Base-by-base conservation (phyloP, 2,797 vertebrate genomes). In the Nyctalus aviator region DNA sequence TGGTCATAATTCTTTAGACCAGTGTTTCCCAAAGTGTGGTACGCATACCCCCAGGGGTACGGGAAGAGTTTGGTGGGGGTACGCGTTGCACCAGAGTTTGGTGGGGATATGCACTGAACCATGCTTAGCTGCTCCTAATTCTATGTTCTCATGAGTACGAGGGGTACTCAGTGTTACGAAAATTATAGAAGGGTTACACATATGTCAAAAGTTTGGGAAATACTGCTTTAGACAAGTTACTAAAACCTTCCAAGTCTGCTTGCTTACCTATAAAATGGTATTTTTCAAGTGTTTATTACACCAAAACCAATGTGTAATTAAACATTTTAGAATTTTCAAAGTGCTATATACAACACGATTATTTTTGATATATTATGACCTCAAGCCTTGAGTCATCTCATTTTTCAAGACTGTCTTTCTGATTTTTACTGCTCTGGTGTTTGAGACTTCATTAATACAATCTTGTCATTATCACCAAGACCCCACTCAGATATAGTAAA, bases 241-340 rank as follows among this genome's bases (percentile, higher is more conserved):
- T 44, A 66, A 90, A 48, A 76, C 2, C 78, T 92, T 44, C 85
- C 69, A 73, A 75, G 37, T 37, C 35, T 44, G 37, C 66, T 41
- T 75, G 6, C 15, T 94, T 81, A 81, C 59, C 37, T 87, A 68
- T 59, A 86, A 77, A 91, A 41, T 17, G 12, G 4, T 66, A 55
- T 25, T 37, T 87, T 18, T 6, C 48, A 20, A 66, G 18, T 30
- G 2, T 53, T 90, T 82, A 71, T 48, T 59, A 79, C 25, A 71
- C 37, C 57, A 32, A 55, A 75, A 66, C 46, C 55, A 84, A 62
- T 12, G 5, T 32, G 27, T n/a, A 72, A 8, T 77, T 44, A 72
- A 50, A 88, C 20, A 41, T 48, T 93, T 89, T 55, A 25, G 62
- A 85, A 82, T 77, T 87, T 53, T 75, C 15, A 76, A 69, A 75